Conservation (phyloP, 2,888 invertebrate genomes). For the Drosophila borborema region DNA sequence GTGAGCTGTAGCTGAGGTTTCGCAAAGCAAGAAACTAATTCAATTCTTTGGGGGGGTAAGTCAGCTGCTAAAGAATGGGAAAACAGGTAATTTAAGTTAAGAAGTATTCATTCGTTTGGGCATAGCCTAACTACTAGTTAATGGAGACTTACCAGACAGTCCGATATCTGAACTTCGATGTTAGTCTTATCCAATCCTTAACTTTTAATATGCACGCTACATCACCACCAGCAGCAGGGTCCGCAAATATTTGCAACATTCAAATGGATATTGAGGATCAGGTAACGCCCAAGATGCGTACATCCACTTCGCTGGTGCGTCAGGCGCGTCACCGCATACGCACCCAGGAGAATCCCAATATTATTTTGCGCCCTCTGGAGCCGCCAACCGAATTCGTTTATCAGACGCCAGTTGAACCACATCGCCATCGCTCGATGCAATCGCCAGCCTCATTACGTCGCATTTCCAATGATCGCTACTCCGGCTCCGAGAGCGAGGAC, state of each 20-base stretch:
- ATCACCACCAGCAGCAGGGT: constrained; percentile 38
- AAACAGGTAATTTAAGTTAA: not conserved
- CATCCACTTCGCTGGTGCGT: constrained; percentile 58
- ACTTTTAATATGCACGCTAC: constrained; percentile 26
- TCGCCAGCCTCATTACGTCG: constrained; percentile 9
- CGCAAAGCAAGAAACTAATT: not conserved
- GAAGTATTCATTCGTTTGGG: not conserved
- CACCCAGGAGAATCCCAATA: constrained; percentile 49
- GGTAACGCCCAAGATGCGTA: constrained; percentile 34
- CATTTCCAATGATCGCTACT: constrained; percentile 5
- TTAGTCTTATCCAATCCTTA: not conserved
- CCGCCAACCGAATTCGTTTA: not conserved
- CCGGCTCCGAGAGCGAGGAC: constrained; percentile 45
- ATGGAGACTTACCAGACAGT: not conserved
- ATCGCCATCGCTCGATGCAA: not conserved
- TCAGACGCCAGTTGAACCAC: not conserved
- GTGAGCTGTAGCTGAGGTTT: not conserved
- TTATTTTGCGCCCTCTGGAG: constrained; percentile 34
- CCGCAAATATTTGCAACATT: constrained; percentile 43
- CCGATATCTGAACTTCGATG: not conserved
- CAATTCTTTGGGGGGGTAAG: not conserved
- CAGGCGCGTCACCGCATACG: constrained; percentile 56
- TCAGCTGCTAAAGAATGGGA: not conserved
- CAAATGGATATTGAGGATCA: constrained; percentile 54
- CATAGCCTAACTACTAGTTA: not conserved